Conservation (phyloP, 2,888 invertebrate species). For the Frankliniella intonsa region DNA sequence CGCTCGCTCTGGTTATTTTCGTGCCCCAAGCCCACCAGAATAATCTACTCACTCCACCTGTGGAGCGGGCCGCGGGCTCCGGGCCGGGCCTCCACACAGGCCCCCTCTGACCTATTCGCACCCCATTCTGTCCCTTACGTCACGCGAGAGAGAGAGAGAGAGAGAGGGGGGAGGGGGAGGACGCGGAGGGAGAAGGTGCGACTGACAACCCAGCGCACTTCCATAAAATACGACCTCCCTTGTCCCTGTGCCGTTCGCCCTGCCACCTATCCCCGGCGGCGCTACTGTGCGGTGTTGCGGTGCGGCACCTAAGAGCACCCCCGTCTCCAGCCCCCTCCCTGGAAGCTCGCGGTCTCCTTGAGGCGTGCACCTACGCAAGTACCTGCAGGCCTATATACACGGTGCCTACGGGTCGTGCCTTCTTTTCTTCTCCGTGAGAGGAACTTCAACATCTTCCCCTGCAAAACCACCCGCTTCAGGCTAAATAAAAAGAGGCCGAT, state of each 20-base stretch:
- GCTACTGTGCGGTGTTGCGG: background rate
- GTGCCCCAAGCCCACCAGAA: background rate
- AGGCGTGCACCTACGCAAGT: too few species aligned
- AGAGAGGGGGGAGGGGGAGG: background rate
- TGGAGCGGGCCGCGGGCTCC: background rate
- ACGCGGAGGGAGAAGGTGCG: background rate
- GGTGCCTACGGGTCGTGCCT: too few species aligned
- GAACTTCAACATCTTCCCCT: too few species aligned
- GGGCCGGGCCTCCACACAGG: background rate
- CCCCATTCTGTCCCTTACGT: background rate
- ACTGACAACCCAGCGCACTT: background rate
- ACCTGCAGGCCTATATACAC: too few species aligned
- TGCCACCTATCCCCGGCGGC: background rate
- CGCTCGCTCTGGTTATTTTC: background rate
- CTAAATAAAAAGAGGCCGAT: too few species aligned
- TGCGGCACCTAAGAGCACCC: background rate
- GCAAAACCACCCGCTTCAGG: too few species aligned
- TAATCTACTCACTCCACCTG: background rate
- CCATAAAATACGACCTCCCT: constrained; percentile 8
- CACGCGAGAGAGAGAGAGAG: background rate
- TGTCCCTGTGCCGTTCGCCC: too few species aligned
- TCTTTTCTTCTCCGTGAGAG: too few species aligned
- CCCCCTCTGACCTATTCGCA: background rate
- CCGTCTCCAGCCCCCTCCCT: background rate
- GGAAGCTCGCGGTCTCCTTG: too few species aligned